A percentile compares a stretch with the other conserved stretches of the same genome.
Conservation (phyloP, 2,113 vertebrate species). For the Myotis yumanensis region DNA sequence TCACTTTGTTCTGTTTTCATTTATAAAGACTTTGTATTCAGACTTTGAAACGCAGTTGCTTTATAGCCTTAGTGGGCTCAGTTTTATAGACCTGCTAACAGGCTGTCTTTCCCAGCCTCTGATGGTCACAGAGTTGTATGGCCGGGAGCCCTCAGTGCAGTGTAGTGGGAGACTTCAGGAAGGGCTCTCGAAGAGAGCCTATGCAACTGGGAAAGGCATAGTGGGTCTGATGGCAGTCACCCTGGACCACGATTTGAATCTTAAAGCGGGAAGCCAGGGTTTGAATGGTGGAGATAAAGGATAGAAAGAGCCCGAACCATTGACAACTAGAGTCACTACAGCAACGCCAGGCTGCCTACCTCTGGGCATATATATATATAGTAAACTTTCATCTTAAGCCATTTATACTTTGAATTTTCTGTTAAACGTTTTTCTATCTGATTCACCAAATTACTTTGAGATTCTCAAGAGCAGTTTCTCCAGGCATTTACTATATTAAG, state of each 20-base stretch:
- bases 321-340: not conserved
- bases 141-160: not conserved
- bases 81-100: not conserved
- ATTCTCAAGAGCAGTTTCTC: not conserved
- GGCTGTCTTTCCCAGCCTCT: not conserved
- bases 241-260: not conserved
- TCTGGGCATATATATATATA: not conserved
- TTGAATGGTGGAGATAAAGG: not conserved
- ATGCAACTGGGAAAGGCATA: not conserved
- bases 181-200: not conserved
- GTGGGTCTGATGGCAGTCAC: not conserved
- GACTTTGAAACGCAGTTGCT: not conserved
- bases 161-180: not conserved
- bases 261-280: not conserved
- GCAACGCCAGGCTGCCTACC: not conserved
- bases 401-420: not conserved
- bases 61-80: not conserved
- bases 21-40: not conserved
- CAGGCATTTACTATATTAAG: not conserved
- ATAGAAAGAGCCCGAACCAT: not conserved
- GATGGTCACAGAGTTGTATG: not conserved
- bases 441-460: not conserved
- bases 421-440: not conserved
- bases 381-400: not conserved
- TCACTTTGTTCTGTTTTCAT: not conserved